phyloP scores from a whole-genome alignment of 2,113 vertebrate genomes.

The Bos taurus region DNA sequence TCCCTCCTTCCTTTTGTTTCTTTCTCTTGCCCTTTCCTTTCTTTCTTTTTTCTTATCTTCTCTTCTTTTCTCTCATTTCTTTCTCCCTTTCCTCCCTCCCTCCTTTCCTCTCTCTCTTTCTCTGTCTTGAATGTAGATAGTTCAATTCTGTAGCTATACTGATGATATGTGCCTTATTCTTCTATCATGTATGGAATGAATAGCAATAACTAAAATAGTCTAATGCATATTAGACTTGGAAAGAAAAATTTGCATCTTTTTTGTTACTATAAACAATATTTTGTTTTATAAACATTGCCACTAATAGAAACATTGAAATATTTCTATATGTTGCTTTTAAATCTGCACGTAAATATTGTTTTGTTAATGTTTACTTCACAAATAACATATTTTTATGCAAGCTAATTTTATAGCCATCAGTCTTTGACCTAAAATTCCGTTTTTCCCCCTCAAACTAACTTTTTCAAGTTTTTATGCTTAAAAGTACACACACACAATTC shows the following conservation, averaged over 20 bases:
- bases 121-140: not conserved
- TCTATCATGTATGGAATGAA: not conserved
- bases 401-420: not conserved
- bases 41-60: rapidly evolving
- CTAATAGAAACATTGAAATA: not conserved
- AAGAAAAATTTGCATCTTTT: not conserved
- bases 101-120: not conserved
- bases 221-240: not conserved
- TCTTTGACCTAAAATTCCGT: not conserved
- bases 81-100: not conserved
- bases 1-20: rapidly evolving
- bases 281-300: not conserved
- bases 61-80: not conserved
- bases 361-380: not conserved
- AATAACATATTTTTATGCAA: not conserved
- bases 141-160: not conserved
- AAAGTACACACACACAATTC: not conserved
- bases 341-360: not conserved
- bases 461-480: not conserved
- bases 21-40: not conserved
- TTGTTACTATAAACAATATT: not conserved
- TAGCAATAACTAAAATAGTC: not conserved
- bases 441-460: rapidly evolving
- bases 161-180: not conserved
- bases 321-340: not conserved